phyloP scores from a whole-genome alignment of 2,888 invertebrate species.

The Metellina segmentata region DNA sequence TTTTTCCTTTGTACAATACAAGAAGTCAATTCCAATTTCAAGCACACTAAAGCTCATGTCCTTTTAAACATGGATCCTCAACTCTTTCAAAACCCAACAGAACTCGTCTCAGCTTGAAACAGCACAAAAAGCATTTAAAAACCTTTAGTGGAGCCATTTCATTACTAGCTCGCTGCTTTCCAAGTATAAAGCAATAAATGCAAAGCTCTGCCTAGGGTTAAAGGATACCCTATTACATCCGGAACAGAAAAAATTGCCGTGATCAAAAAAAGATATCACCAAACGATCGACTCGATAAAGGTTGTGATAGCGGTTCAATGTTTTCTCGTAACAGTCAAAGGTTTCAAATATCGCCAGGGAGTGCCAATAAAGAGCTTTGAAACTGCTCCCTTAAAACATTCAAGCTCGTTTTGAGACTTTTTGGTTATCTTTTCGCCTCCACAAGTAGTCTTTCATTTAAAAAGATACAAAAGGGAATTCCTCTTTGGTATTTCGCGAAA shows the following conservation, averaged over 20 bases:
- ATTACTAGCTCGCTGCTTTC: slow-evolving; percentile 40
- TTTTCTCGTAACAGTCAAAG: slow-evolving; percentile 59
- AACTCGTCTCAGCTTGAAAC: slow-evolving; percentile 13
- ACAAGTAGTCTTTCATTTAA: slow-evolving; percentile 13
- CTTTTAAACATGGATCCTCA: neutral
- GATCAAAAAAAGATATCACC: slow-evolving; percentile 53
- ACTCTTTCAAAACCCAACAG: neutral
- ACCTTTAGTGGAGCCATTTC: slow-evolving; percentile 51
- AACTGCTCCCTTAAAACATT: slow-evolving; percentile 31
- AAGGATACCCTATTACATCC: slow-evolving; percentile 32
- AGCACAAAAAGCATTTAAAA: slow-evolving; percentile 5
- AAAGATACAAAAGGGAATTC: too few relatives aligned
- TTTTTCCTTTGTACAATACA: too few relatives aligned
- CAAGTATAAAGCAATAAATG: slow-evolving; percentile 50
- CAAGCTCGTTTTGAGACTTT: slow-evolving; percentile 11
- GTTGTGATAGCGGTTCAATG: slow-evolving; percentile 42
- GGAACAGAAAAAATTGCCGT: slow-evolving; percentile 18
- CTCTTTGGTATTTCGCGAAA: too few relatives aligned
- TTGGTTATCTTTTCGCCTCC: neutral
- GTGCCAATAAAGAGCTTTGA: slow-evolving; percentile 49
- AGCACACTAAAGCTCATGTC: neutral
- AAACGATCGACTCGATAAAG: slow-evolving; percentile 39
- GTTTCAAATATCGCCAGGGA: slow-evolving; percentile 49
- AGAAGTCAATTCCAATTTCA: neutral
- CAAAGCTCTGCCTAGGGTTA: slow-evolving; percentile 28